These are phyloP conservation scores for Panzeria rudis DNA, from an alignment of 2,888 invertebrate species.

Conservation along the genomic window DNA sequence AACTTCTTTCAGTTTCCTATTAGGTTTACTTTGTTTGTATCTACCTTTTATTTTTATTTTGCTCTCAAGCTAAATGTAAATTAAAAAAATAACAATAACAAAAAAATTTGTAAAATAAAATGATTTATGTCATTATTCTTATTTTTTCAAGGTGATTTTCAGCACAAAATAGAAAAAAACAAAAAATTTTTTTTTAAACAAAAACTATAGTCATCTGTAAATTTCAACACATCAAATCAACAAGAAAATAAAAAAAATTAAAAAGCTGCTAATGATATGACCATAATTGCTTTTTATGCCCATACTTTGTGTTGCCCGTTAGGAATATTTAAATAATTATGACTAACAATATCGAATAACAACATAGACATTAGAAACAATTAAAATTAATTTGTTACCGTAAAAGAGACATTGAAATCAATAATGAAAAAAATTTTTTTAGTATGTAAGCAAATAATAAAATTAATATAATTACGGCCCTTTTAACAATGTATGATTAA, in stretches of 20 bases:
- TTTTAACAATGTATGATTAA: too few species aligned
- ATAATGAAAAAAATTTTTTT: neutral
- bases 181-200: conserved; percentile 7
- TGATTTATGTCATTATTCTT: conserved; percentile 53
- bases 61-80: neutral
- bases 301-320: conserved; percentile 1
- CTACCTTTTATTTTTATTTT: neutral
- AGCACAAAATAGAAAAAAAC: conserved; percentile 29
- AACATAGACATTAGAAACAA: neutral
- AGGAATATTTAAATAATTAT: conserved; percentile 25
- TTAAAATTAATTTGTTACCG: neutral
- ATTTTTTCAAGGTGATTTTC: conserved; percentile 59
- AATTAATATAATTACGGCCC: neutral
- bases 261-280: conserved; percentile 40
- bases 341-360: conserved; percentile 21
- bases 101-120: neutral
- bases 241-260: conserved; percentile 1
- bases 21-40: neutral
- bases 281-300: conserved; percentile 18
- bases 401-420: neutral
- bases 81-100: neutral
- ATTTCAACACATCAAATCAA: conserved; percentile 25
- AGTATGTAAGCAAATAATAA: neutral
- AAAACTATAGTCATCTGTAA: conserved; percentile 26
- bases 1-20: conserved; percentile 7